Evolutionary conservation across 1,140 invertebrate genomes (phyloP).

Genomic region (Euwallacea fornicatus): DNA sequence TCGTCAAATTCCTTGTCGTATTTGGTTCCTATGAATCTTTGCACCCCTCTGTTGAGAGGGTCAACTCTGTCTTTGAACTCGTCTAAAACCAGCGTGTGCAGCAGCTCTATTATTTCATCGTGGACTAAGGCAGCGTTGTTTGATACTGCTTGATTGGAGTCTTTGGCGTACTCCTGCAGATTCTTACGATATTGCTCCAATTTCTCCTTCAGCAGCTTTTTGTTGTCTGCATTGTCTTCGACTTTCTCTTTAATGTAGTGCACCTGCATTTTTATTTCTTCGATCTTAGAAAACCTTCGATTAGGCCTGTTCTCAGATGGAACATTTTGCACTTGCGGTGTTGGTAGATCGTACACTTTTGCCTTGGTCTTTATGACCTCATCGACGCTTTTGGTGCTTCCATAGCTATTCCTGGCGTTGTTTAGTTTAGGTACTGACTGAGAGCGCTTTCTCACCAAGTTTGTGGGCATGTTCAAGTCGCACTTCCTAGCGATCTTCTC

Average conservation of each 20-base stretch:
- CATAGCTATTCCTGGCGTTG: constrained; percentile 8
- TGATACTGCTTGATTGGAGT: constrained; percentile 32
- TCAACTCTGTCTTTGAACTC: constrained; percentile 20
- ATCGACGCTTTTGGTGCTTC: constrained; percentile 20
- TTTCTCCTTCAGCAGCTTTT: constrained; percentile 17
- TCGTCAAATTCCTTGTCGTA: constrained; percentile 23
- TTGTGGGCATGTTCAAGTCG: constrained; percentile 17
- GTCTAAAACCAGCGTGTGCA: constrained; percentile 12
- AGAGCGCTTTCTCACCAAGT: constrained; percentile 26
- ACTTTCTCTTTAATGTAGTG: constrained; percentile 31
- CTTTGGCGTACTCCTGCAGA: constrained; percentile 16
- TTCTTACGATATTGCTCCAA: constrained; percentile 25
- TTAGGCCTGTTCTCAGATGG: not conserved
- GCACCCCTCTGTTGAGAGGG: constrained; percentile 15
- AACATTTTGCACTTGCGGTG: constrained; percentile 4
- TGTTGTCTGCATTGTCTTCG: constrained; percentile 4
- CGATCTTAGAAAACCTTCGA: constrained; percentile 31
- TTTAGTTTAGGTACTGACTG: constrained; percentile 35
- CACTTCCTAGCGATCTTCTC: constrained; percentile 27
- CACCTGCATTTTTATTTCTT: constrained; percentile 36
- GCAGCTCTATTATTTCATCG: constrained; percentile 28
- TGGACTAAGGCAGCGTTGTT: constrained; percentile 35
- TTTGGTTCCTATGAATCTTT: constrained; percentile 28
- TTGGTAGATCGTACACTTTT: constrained; percentile 25
- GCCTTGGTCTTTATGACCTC: constrained; percentile 33